These are phyloP conservation scores for Erpornis zantholeuca DNA, from an alignment of 2,113 vertebrate genomes.

Conservation along the genomic window DNA sequence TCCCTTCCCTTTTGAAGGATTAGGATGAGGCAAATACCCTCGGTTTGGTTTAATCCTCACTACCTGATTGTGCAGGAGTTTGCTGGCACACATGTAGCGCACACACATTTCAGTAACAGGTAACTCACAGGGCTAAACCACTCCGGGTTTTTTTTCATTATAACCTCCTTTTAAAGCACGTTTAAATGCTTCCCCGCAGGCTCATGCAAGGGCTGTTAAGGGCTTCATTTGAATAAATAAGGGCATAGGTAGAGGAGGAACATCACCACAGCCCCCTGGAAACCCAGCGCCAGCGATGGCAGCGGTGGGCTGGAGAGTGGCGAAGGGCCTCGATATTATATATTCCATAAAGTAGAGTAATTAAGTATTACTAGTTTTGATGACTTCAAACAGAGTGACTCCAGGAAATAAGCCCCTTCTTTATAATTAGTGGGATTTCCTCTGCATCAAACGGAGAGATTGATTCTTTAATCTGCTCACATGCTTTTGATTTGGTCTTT, in stretches of 20 bases:
- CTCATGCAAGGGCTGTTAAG: background rate
- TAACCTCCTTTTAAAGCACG: background rate
- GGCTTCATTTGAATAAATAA: conserved; percentile 7
- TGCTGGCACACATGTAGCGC: fast-evolving
- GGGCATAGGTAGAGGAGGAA: background rate
- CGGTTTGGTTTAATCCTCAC: background rate
- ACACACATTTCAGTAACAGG: background rate
- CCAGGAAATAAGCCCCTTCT: conserved; percentile 64
- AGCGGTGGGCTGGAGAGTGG: background rate
- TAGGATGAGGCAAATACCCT: background rate
- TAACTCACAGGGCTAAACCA: background rate
- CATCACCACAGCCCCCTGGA: background rate
- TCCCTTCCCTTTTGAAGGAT: background rate
- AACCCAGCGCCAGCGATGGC: background rate
- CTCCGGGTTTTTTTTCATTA: background rate
- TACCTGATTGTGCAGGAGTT: background rate
- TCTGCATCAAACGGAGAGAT: conserved; percentile 54
- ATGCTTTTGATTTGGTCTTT: conserved; percentile 67
- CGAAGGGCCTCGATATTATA: background rate
- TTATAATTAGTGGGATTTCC: conserved; percentile 64
- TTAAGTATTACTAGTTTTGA: conserved; percentile 33
- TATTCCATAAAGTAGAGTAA: conserved; percentile 26
- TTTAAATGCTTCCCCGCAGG: background rate
- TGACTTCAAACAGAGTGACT: conserved; percentile 59
- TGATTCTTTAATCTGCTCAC: conserved; percentile 72